Evolutionary conservation across 2,888 invertebrate genomes (phyloP).

Genomic region (Eumacrocentrus americanus): DNA sequence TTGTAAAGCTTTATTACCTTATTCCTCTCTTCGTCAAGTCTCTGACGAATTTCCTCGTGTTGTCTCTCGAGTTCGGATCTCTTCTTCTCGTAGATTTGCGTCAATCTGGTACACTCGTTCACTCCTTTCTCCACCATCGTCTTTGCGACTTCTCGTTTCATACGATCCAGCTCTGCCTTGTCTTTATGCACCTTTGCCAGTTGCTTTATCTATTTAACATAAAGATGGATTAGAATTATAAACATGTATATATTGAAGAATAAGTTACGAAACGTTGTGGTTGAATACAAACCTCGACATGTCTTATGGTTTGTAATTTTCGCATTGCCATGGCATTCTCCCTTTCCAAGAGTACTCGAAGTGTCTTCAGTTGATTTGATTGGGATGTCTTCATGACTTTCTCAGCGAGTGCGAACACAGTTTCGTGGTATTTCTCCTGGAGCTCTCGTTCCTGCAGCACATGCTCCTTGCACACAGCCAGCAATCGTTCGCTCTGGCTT

Average conservation of each 20-base stretch:
- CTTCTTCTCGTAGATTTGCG: constrained; percentile 77
- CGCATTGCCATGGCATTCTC: constrained; percentile 79
- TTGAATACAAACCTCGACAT: constrained; percentile 70
- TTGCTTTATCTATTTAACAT: constrained; percentile 69
- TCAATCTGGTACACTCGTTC: constrained; percentile 82
- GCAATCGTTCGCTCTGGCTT: constrained; percentile 70
- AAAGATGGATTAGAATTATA: background rate
- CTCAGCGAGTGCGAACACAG: constrained; percentile 76
- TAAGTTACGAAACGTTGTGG: background rate
- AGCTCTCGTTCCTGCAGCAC: constrained; percentile 76
- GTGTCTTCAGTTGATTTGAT: constrained; percentile 78
- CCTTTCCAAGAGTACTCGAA: constrained; percentile 73
- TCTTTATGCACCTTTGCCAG: constrained; percentile 87
- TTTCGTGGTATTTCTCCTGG: constrained; percentile 83
- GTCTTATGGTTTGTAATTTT: constrained; percentile 79
- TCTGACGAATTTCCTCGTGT: constrained; percentile 78
- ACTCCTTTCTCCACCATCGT: constrained; percentile 89
- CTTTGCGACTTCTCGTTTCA: constrained; percentile 82
- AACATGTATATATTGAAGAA: constrained; percentile 2
- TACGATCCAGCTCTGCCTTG: constrained; percentile 86
- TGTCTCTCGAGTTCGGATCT: constrained; percentile 77
- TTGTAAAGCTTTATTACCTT: too few relatives aligned
- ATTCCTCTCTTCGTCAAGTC: constrained; percentile 70
- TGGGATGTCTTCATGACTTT: constrained; percentile 82
- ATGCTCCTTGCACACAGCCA: constrained; percentile 72